Percentiles rank a stretch among this genome's conserved stretches.
Evolutionary conservation across 1,140 invertebrate genomes (phyloP).

Genomic region (Asobara japonica): DNA sequence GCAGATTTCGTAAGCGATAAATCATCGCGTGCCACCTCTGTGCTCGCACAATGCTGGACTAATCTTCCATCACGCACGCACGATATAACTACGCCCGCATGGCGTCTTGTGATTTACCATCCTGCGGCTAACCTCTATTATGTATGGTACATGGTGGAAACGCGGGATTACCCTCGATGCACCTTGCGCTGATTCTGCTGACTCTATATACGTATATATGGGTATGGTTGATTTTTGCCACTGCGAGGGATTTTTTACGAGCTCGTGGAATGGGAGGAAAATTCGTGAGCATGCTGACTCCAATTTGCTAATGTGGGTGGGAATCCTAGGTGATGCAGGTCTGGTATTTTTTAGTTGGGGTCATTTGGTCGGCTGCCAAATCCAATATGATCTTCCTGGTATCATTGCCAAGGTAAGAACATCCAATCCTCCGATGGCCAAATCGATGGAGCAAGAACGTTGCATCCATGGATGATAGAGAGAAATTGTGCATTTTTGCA

Average conservation of each 20-base stretch:
- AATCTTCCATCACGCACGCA: slow-evolving; percentile 65
- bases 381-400: too few species aligned
- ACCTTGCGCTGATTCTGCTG: slow-evolving; percentile 54
- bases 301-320: too few species aligned
- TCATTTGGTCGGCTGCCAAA: too few species aligned
- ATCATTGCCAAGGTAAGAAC: too few species aligned
- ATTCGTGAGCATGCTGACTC: too few species aligned
- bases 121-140: slow-evolving; percentile 66
- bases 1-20: slow-evolving; percentile 61
- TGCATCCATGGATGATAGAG: too few species aligned
- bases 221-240: neutral
- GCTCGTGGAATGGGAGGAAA: too few species aligned
- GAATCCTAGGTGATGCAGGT: too few species aligned
- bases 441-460: too few species aligned
- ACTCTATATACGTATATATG: neutral
- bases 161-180: slow-evolving; percentile 54
- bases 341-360: too few species aligned
- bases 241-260: neutral
- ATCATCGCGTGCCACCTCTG: slow-evolving; percentile 60
- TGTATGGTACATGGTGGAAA: slow-evolving; percentile 63
- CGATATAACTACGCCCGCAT: slow-evolving; percentile 66
- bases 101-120: slow-evolving; percentile 65
- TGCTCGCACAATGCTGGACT: slow-evolving; percentile 64
- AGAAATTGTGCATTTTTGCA: too few species aligned
- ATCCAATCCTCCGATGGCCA: too few species aligned